Evolutionary conservation across 2,888 invertebrate species (phyloP).

Genomic region (Apamea sordens): DNA sequence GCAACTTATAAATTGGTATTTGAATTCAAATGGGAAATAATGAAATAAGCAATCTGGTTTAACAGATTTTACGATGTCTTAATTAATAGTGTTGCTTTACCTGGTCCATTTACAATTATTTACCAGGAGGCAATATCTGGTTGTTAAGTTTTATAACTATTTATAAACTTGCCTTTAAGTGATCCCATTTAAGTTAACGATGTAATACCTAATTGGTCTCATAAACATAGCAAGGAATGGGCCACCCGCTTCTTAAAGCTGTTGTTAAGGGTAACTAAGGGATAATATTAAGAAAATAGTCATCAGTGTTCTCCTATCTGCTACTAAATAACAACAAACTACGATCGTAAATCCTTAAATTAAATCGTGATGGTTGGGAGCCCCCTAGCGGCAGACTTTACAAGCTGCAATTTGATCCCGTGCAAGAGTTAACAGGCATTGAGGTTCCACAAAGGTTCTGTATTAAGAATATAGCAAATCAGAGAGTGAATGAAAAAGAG

Average conservation of each 20-base stretch:
- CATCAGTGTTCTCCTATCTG: background rate
- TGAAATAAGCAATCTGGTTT: slow-evolving; percentile 20
- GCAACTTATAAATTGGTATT: slow-evolving; percentile 38
- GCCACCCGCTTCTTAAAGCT: slow-evolving; percentile 46
- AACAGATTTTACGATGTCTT: slow-evolving; percentile 50
- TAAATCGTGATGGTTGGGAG: slow-evolving; percentile 10
- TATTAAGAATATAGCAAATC: background rate
- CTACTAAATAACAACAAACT: slow-evolving; percentile 27
- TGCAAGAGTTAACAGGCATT: slow-evolving; percentile 5
- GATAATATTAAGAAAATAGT: slow-evolving; percentile 13
- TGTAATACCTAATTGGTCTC: slow-evolving; percentile 34
- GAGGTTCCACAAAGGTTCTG: background rate
- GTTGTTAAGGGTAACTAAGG: slow-evolving; percentile 18
- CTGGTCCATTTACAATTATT: slow-evolving; percentile 31
- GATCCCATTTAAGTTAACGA: slow-evolving; percentile 36
- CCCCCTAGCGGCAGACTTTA: background rate
- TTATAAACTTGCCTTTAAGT: slow-evolving; percentile 33
- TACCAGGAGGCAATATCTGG: slow-evolving; percentile 9
- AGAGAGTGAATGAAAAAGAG: background rate
- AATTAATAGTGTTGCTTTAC: slow-evolving; percentile 50
- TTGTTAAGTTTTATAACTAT: slow-evolving; percentile 41
- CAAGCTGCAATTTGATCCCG: slow-evolving; percentile 14
- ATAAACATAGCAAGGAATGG: slow-evolving; percentile 27
- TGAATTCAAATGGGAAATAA: slow-evolving; percentile 38
- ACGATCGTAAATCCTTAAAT: background rate